Evolutionary conservation across 2,888 invertebrate species (phyloP).

Genomic region (Torymus texanus): DNA sequence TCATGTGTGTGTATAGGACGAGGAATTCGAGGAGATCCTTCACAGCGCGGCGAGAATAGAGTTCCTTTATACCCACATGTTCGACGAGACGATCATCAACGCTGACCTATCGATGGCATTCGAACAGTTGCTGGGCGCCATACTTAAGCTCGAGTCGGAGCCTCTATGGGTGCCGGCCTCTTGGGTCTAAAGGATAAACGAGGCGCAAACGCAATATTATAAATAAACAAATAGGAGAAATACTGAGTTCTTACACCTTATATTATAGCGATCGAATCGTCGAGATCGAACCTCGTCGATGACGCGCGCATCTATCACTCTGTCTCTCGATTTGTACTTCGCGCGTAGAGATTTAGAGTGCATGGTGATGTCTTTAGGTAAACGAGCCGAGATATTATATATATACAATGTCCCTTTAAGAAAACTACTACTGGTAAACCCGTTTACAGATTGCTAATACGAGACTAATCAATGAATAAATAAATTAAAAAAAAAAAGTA

Average conservation of each 20-base stretch:
- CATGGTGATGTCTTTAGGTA: conserved; percentile 15
- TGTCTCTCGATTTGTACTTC: conserved; percentile 25
- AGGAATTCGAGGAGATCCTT: conserved; percentile 92
- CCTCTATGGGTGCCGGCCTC: conserved; percentile 97
- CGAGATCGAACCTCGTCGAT: background rate
- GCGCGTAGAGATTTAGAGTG: conserved; percentile 20
- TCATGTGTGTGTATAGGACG: conserved; percentile 80
- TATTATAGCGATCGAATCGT: conserved; percentile 21
- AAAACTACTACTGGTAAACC: conserved; percentile 47
- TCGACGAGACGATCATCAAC: conserved; percentile 95
- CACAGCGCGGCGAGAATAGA: conserved; percentile 91
- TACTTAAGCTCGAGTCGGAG: conserved; percentile 91
- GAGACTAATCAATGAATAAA: background rate
- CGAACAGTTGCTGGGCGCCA: conserved; percentile 87
- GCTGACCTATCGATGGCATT: conserved; percentile 91
- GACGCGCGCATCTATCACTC: no score
- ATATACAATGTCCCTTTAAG: background rate
- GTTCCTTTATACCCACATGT: conserved; percentile 93
- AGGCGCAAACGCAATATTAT: conserved; percentile 9
- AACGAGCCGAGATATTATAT: background rate
- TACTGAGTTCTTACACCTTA: conserved; percentile 24
- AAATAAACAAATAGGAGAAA: conserved; percentile 1
- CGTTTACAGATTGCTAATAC: background rate
- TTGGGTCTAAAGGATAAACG: conserved; percentile 82
- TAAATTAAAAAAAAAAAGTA: background rate